Base-by-base conservation (phyloP, 2,113 vertebrate species). In the Chloroceryle aenea region DNA sequence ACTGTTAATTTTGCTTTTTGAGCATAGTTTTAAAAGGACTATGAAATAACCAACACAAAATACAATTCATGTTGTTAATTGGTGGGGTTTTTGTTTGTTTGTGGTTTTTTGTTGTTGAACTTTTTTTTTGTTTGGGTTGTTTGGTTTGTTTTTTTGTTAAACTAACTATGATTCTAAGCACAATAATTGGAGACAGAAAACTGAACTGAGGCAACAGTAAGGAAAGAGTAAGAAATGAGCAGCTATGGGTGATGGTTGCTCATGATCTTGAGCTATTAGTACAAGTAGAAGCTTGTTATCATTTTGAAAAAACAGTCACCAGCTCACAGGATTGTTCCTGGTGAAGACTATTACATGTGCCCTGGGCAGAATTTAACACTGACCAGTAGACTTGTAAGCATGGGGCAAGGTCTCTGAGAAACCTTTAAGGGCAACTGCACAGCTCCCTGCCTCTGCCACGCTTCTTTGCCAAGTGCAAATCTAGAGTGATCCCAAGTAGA, bases 401-500 rank as follows among this genome's bases (percentile, higher is more conserved):
- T 3, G 7, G 16, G 14, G 18, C 1, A 0, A 38, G 42, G 27
- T 23, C 30, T 80, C 14, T 43, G 42, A 30, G 64, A 85, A 82
- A 50, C 17, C 12, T 26, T 6, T 1, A 2, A 43, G 42, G 47
- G 34, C 13, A 77, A 38, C 7, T 8, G 21, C 32, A n/a, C 19
- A 52, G 7, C 22, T 40, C 23, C 26, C 20, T 53, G 26, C 29
- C 18, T 81, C 36, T 15, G 7, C 48, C 0, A 0, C 0, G 2
- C 32, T 21, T 23, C 55, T 59, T 10, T 11, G 26, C 43, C 0
- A 4, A 53, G 34, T 4, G 13, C 12, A 61, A 27, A 34, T 14
- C 43, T 75, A 63, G 34, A 47, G 32, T 14, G 18, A 74, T 36
- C 8, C 12, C 73, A 85, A 16, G 6, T 3, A 18, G 45, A 18